Base-by-base conservation (phyloP, 1,140 invertebrate genomes). In the Drosophila athabasca region DNA sequence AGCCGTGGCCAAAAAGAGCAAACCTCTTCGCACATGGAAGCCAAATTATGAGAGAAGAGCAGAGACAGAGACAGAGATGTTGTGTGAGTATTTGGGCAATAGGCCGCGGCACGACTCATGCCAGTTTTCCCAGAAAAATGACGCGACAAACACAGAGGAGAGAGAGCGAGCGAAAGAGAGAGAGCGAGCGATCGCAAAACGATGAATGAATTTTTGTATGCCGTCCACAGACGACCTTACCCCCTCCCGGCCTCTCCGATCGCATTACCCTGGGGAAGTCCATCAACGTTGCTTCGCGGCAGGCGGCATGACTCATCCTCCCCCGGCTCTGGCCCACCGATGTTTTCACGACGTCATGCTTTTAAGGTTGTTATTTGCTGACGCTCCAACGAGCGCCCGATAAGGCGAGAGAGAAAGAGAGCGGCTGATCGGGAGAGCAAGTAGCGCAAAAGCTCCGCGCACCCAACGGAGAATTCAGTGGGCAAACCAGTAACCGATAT, bases 111-210 rank as follows among this genome's bases (percentile, higher is more conserved):
- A 61, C 77, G 72, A 88, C 66, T 90, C 88, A 90, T 90, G 41
- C 45, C 29, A 68, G 54, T 74, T 88, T 90, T 89, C 88, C 67
- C 58, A 74, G 89, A 90, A 90, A 58, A 44, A 85, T 84, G 81
- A 84, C 82, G 79, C 39, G 65, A 29, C 69, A 64, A 59, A 59
- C 65, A 41, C 13, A 15, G 54, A 46, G 48, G 52, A 43, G 24
- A 26, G 24, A 64, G 3, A 39, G 29, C 15, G 2, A 35, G 41
- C 24, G 7, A 43, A 31, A 50, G 70, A 26, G 53, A 57, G 50
- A 41, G 49, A 73, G 53, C 48, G 13, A 17, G 48, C 55, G 35
- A 39, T 39, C 35, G 9, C 9, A 11, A 39, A 39, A 39, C 41
- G 15, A 57, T 44, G 55, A 69, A 69, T 64, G 66, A 65, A 89